Base-by-base conservation (phyloP, 2,888 invertebrate genomes). In the Agrochola lota region DNA sequence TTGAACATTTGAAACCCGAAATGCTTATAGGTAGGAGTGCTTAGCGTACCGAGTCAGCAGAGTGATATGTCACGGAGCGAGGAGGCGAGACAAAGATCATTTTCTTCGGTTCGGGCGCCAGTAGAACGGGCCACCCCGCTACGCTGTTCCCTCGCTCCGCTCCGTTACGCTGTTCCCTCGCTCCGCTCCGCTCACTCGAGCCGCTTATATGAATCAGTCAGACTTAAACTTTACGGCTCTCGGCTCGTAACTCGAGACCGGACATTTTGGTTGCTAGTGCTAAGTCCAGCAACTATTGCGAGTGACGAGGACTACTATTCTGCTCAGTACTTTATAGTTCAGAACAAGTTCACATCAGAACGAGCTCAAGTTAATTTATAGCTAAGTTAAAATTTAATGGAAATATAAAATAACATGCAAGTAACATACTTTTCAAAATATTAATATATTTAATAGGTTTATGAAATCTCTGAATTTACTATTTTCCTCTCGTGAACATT, bases 201-300 rank as follows among this genome's bases (percentile, higher is more conserved):
- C 8, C 23, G 26, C 7, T 77, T 11, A n/a, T 6, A 17, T 23
- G 43, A 72, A 66, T n/a, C 26, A 43, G 43, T 4, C 46, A 55
- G 46, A 23, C 55, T 78, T 82, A 74, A 20, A 57, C 26, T 69
- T 49, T 43, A 83, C 60, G 68, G 46, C 74, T 46, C 35, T 17
- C 46, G 11, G 46, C 66, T 85, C 63, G 62, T 60, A 66, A 74
- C 71, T 74, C 46, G 64, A 66, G 49, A 72, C 43, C 52, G 57
- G 60, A 72, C 78, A 73, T 64, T 77, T 69, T 62, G n/a, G 52
- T 71, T 60, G 62, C 70, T 67, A 67, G 46, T 74, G 60, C 64
- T 74, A 74, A 81, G 71, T 74, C 71, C 69, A 66, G 73, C n/a
- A 17, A 60, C 49, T 49, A 78, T 55, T 85, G 82, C 66, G 67